These are phyloP conservation scores for Halocynthia aurantium DNA, from an alignment of 23 tunicate genomes.

Conservation along the genomic window DNA sequence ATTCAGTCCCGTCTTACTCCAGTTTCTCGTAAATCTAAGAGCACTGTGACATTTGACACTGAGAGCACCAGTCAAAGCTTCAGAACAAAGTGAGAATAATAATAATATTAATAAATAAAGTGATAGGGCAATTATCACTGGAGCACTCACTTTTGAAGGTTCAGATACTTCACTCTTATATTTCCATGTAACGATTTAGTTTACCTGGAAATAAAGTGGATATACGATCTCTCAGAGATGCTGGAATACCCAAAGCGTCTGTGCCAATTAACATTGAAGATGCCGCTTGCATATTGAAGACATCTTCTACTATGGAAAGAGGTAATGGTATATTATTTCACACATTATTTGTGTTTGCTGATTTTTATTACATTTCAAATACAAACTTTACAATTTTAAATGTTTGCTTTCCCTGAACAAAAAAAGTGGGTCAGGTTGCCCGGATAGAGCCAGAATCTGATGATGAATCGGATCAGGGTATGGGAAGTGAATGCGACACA, in stretches of 20 bases:
- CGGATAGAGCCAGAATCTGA: slow-evolving; percentile 78
- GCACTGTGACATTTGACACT: no score
- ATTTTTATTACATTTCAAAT: background rate
- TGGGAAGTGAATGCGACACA: slow-evolving; percentile 66
- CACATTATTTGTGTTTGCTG: background rate
- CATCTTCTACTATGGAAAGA: slow-evolving; percentile 1
- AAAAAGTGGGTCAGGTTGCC: slow-evolving; percentile 27
- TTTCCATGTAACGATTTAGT: no score
- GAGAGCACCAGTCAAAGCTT: no score
- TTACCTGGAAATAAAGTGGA: no score
- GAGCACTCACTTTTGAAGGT: no score
- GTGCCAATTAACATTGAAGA: slow-evolving; percentile 28
- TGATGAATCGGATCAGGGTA: slow-evolving; percentile 88
- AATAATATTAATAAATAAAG: no score
- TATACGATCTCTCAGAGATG: no score
- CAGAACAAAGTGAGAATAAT: no score
- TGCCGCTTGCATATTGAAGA: slow-evolving; percentile 11
- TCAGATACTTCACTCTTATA: no score
- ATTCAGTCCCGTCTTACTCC: no score
- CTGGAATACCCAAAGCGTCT: background rate
- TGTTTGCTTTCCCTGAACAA: slow-evolving; percentile 7
- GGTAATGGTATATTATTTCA: background rate
- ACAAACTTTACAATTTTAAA: slow-evolving; percentile 12
- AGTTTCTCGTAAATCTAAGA: no score
- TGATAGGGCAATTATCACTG: no score